A percentile compares a stretch with the other conserved stretches of the same genome.
Evolutionary conservation across 2,113 vertebrate genomes (phyloP).

Genomic region (Morphnarchus princeps): DNA sequence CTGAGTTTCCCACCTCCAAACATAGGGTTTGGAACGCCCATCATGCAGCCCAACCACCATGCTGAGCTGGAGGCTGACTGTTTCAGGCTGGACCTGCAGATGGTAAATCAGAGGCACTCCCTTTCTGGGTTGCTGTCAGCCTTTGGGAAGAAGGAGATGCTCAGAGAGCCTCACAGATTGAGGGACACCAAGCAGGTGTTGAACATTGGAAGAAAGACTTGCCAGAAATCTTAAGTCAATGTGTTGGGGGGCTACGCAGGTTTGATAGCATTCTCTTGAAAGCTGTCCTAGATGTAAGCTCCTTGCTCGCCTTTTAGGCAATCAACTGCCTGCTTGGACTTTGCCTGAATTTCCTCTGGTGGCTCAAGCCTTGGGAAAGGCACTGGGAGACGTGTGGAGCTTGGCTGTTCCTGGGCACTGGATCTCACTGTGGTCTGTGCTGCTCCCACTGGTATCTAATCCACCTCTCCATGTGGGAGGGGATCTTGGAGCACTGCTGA

Average conservation of each 20-base stretch:
- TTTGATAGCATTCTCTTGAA: neutral
- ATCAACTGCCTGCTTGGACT: neutral
- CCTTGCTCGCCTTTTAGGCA: neutral
- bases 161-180: neutral
- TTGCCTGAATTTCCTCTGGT: neutral
- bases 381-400: neutral
- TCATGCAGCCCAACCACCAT: neutral
- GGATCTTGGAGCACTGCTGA: neutral
- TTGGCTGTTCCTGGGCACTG: neutral
- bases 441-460: neutral
- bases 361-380: neutral
- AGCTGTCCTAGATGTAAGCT: neutral
- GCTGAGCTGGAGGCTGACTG: neutral
- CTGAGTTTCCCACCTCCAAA: neutral
- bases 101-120: neutral
- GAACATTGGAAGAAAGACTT: neutral
- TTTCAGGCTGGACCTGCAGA: neutral
- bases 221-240: neutral
- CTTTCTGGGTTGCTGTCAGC: neutral
- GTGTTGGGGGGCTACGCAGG: neutral
- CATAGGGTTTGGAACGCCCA: neutral
- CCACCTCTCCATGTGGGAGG: neutral
- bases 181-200: neutral
- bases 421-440: neutral
- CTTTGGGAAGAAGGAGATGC: neutral